phyloP scores from a whole-genome alignment of 2,113 vertebrate species.

The Terrapene triunguis region DNA sequence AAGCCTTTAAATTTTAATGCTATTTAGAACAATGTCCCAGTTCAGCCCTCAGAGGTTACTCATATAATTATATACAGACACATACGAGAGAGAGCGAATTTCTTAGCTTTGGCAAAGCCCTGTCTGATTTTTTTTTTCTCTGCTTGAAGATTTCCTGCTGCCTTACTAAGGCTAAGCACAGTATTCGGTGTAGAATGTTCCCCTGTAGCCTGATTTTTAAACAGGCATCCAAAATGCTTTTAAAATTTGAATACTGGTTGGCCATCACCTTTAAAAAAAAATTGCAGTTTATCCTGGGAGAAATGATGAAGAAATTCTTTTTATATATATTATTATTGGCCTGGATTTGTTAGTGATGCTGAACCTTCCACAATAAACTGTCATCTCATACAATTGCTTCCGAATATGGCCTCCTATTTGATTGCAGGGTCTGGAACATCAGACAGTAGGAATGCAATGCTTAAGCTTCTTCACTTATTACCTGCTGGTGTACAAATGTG shows the following conservation, averaged over 20 bases:
- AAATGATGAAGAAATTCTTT: slow-evolving; percentile 54
- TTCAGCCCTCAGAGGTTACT: background rate
- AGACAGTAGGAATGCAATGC: slow-evolving; percentile 54
- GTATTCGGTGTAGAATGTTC: background rate
- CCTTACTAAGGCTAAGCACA: background rate
- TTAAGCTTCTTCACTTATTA: slow-evolving; percentile 68
- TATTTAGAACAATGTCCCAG: background rate
- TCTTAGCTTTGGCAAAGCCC: background rate
- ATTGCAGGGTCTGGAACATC: slow-evolving; percentile 68
- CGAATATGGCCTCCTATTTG: slow-evolving; percentile 59
- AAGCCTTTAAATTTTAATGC: background rate
- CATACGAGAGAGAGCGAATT: background rate
- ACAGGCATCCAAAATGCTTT: slow-evolving; percentile 23
- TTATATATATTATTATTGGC: slow-evolving; percentile 41
- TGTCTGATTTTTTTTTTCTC: background rate
- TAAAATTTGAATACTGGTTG: slow-evolving; percentile 60
- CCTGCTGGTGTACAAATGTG: slow-evolving; percentile 63
- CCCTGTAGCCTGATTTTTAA: background rate
- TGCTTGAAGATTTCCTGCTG: background rate
- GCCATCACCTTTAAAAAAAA: slow-evolving; percentile 54
- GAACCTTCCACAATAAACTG: slow-evolving; percentile 53
- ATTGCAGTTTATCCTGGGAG: background rate
- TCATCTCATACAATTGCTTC: slow-evolving; percentile 55
- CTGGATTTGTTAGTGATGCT: slow-evolving; percentile 28
- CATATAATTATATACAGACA: background rate